phyloP scores from a whole-genome alignment of 2,888 invertebrate species.

The Acrobasis consociella region DNA sequence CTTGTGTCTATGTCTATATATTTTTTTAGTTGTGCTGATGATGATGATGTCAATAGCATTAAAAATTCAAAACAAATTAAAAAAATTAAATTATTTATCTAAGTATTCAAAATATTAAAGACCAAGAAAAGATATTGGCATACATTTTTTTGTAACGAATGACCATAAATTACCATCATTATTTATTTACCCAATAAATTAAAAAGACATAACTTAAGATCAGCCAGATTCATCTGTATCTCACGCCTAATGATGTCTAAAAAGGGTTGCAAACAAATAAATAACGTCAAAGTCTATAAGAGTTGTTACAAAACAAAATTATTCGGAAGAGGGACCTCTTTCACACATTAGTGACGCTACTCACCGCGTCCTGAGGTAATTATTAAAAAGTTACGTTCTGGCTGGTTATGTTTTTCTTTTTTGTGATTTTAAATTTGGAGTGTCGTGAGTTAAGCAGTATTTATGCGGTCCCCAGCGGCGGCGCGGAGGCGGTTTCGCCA shows the following conservation, averaged over 20 bases:
- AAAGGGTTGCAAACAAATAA: slow-evolving; percentile 54
- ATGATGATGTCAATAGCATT: too few relatives aligned
- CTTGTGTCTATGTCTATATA: too few relatives aligned
- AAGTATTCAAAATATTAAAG: background rate
- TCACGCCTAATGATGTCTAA: slow-evolving; percentile 53
- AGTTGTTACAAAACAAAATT: slow-evolving; percentile 75
- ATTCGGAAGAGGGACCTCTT: slow-evolving; percentile 69
- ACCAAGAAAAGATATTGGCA: background rate
- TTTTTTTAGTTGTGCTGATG: too few relatives aligned
- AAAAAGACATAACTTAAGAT: slow-evolving; percentile 28
- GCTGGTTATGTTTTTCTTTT: slow-evolving; percentile 43
- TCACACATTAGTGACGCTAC: slow-evolving; percentile 78
- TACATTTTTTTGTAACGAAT: background rate
- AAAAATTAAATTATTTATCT: too few relatives aligned
- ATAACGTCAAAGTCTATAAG: slow-evolving; percentile 75
- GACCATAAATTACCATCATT: background rate
- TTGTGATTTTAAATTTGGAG: slow-evolving; percentile 54
- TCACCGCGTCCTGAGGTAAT: slow-evolving; percentile 70
- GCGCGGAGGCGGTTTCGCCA: slow-evolving; percentile 60
- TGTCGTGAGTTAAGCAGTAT: slow-evolving; percentile 78
- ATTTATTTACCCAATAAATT: slow-evolving; percentile 26
- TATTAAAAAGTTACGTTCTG: slow-evolving; percentile 71
- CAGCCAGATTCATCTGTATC: slow-evolving; percentile 43
- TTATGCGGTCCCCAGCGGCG: slow-evolving; percentile 78
- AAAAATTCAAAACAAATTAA: too few relatives aligned